Evolutionary conservation across 2,888 invertebrate species (phyloP).

Genomic region (Eilema sororculum): DNA sequence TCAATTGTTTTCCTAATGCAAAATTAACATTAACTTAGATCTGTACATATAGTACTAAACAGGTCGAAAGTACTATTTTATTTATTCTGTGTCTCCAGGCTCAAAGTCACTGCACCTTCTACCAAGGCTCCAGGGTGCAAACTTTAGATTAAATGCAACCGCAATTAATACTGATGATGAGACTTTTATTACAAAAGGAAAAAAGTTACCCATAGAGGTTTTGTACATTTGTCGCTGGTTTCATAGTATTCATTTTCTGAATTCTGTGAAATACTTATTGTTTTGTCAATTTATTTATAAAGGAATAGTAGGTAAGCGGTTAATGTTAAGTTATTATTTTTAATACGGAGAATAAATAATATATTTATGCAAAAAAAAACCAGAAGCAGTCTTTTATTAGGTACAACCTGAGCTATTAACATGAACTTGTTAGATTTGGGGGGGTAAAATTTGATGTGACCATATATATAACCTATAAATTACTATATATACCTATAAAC

Average conservation of each 20-base stretch:
- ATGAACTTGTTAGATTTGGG: no score
- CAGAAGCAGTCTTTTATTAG: not conserved
- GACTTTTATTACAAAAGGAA: not conserved
- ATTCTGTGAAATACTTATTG: not conserved
- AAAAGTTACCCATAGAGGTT: not conserved
- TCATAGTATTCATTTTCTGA: not conserved
- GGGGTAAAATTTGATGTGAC: no score
- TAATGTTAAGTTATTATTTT: not conserved
- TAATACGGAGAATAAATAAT: not conserved
- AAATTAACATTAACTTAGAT: no score
- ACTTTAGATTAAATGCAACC: no score
- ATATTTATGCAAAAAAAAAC: not conserved
- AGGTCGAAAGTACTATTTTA: no score
- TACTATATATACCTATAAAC: no score
- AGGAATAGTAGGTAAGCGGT: not conserved
- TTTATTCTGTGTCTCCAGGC: no score
- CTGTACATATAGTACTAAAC: no score
- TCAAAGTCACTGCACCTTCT: no score
- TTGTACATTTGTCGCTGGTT: not conserved
- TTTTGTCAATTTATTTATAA: not conserved
- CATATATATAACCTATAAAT: no score
- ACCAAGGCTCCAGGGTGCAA: not conserved
- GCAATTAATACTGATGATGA: not conserved
- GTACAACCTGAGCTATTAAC: not conserved
- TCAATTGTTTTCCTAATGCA: no score